phyloP scores from a whole-genome alignment of 2,888 invertebrate genomes.

The Hemaris fuciformis region DNA sequence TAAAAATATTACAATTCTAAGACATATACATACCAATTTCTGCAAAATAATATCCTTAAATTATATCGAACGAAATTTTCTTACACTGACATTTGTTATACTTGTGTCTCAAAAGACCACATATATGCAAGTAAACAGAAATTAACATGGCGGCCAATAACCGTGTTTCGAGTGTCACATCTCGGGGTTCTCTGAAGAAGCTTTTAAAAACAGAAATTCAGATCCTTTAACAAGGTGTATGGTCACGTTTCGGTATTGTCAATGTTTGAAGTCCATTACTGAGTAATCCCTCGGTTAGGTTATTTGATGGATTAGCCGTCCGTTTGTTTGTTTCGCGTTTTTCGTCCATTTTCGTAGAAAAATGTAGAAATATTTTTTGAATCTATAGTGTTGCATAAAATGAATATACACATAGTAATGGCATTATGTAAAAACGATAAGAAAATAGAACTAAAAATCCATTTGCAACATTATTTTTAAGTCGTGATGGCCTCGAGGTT shows the following conservation, averaged over 20 bases:
- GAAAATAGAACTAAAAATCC: too few relatives aligned
- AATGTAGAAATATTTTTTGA: neutral
- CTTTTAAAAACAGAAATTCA: conserved; percentile 54
- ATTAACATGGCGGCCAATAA: neutral
- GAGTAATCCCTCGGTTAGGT: conserved; percentile 52
- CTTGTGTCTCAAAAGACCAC: neutral
- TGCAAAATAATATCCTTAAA: too few relatives aligned
- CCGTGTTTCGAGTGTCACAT: neutral
- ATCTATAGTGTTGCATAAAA: too few relatives aligned
- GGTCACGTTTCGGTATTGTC: conserved; percentile 58
- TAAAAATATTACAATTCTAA: too few relatives aligned
- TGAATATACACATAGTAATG: too few relatives aligned
- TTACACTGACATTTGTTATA: too few relatives aligned
- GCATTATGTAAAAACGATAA: too few relatives aligned
- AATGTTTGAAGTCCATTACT: conserved; percentile 72
- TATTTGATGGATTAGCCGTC: conserved; percentile 52
- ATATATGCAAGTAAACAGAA: neutral
- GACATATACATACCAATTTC: too few relatives aligned
- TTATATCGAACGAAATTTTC: too few relatives aligned
- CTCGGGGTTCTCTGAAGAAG: neutral
- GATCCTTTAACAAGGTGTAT: conserved; percentile 50
- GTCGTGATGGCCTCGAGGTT: too few relatives aligned
- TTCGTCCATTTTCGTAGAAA: neutral
- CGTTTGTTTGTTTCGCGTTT: conserved; percentile 13
- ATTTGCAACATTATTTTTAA: too few relatives aligned